Conservation (phyloP, 2,888 invertebrate genomes). For the Lasiommata megera region DNA sequence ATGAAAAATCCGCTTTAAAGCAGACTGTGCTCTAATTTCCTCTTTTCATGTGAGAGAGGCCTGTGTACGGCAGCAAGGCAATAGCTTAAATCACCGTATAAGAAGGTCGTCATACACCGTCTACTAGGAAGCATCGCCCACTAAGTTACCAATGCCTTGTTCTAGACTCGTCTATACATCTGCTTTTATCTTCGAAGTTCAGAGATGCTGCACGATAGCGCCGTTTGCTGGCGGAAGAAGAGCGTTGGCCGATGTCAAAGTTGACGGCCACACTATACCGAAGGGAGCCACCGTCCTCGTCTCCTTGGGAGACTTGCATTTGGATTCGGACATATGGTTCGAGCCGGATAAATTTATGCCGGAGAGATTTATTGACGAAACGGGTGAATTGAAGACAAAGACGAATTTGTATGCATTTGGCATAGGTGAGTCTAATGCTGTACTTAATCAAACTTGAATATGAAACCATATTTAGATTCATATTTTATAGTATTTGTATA, state of each 20-base stretch:
- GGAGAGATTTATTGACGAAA: constrained; percentile 79
- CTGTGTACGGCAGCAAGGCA: too few species aligned
- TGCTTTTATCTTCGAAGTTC: constrained; percentile 79
- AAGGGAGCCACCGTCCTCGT: constrained; percentile 76
- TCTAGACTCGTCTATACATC: constrained; percentile 72
- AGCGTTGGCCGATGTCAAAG: constrained; percentile 47
- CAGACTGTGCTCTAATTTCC: too few species aligned
- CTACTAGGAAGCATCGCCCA: too few species aligned
- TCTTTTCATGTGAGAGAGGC: too few species aligned
- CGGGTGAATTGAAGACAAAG: constrained; percentile 70
- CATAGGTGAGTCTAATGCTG: constrained; percentile 76
- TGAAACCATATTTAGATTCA: too few species aligned
- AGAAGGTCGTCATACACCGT: too few species aligned
- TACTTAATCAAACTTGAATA: too few species aligned
- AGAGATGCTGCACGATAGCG: constrained; percentile 73
- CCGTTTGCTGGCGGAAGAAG: constrained; percentile 78
- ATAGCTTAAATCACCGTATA: too few species aligned
- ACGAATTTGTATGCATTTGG: constrained; percentile 84
- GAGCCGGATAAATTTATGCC: constrained; percentile 81
- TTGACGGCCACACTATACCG: constrained; percentile 65
- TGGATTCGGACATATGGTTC: constrained; percentile 75
- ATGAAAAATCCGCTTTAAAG: too few species aligned
- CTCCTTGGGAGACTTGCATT: constrained; percentile 72
- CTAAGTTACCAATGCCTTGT: constrained; percentile 26
- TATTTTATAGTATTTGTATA: too few species aligned